Base-by-base conservation (phyloP, 2,797 vertebrate genomes). In the Spatula versicolor region DNA sequence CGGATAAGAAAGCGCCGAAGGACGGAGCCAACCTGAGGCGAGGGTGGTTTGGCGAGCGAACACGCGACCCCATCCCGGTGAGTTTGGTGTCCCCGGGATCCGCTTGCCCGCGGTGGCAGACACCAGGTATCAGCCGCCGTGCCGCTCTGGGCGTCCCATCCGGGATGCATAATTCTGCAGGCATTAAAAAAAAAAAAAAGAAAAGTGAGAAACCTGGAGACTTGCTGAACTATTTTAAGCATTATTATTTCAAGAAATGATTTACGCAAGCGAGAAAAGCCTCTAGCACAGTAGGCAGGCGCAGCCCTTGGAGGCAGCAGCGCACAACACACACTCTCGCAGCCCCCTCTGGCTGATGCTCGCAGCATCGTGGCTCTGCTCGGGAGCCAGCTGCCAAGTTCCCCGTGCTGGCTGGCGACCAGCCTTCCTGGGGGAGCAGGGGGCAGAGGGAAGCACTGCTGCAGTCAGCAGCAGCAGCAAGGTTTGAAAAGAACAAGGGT, bases 291-390 rank as follows among this genome's bases (percentile, higher is more conserved):
- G 87, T 97, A 91, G 87, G 92, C 95, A 95, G 81, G 77, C 95
- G 90, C 80, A 90, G 91, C 93, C 83, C 85, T 71, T 59, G 9
- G 7, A 84, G 89, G 89, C 63, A 8, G 59, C 88, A 80, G 90
- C 91, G 90, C 94, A 56, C 89, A 88, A 21, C 71, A n/a, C 80
- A 86, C 80, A 86, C 90, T 91, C 95, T 93, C 46, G 12, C 83
- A 97, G 95, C 96, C 95, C 96, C 96, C 96, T 96, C 96, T 96
- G 94, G 84, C 96, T 96, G 96, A 84, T 90, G 86, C 95, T 96
- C 3, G 8, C 81, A 94, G 96, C 91, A 95, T 96, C 46, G 90
- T 83, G 82, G 25, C 67, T 54, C 33, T 31, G 63, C 66, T 73
- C 46, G 7, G 68, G n/a, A 76, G 58, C 39, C 81, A 92, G 48